Evolutionary conservation across 2,888 invertebrate species (phyloP), one percentile per base, ranked within the genome.

Genomic region (Apamea sordens): DNA sequence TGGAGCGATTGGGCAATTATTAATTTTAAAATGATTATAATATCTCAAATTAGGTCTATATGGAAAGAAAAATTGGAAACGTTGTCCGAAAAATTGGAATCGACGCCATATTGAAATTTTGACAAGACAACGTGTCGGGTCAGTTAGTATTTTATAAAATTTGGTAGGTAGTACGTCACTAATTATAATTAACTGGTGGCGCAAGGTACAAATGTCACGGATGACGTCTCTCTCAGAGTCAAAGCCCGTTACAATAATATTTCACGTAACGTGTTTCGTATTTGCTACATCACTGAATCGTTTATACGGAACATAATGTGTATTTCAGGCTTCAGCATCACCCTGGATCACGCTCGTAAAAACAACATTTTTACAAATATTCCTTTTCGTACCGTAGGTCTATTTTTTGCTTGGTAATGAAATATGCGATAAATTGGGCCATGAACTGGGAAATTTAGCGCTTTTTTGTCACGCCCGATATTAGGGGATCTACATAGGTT

Each of bases 341-440:
- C 63, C 73, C 76, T 80, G 83, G 88, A 86, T 80, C 79, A 85
- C 77, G 80, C 77, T 87, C 88, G 85, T 90, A 89, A 88, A 89
- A 89, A 86, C 79, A 89, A 84, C 73, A 84, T 88, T 89, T 90
- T 89, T 86, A 88, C 76, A 90, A 87, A 88, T 82, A 86, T 82
- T 77, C 71, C 82, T 85, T 86, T 83, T 84, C 81, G 79, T 80
- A 47, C 32, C 63, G 63, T 82, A 64, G 36, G 11, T 77, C 78
- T 81, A 86, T 88, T 79, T 90, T 89, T 91, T 84, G 88, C 82
- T 81, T 80, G 85, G 87, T 91, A 89, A 91, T 91, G 87, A 91
- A 91, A 90, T 91, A 91, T 90, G 86, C 83, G 89, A 88, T 88
- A 90, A 88, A 86, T 86, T 87, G 89, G 85, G 77, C 72, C 82